These are phyloP conservation scores for Lasioglossum lativentre DNA, from an alignment of 2,888 invertebrate species.

Conservation along the genomic window DNA sequence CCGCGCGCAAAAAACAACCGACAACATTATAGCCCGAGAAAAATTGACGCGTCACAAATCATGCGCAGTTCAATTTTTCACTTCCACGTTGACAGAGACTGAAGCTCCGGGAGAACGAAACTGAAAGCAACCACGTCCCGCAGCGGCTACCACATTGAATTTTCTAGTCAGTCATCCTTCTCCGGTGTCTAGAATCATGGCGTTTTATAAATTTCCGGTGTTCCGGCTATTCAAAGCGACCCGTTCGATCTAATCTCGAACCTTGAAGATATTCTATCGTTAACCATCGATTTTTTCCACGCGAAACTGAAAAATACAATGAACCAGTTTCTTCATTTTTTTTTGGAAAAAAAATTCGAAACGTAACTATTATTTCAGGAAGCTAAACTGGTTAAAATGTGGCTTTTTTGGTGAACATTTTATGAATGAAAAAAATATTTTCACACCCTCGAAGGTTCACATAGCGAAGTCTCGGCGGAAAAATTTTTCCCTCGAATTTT, in stretches of 20 bases:
- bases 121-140: background rate
- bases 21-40: background rate
- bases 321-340: too few relatives aligned
- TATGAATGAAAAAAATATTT: too few relatives aligned
- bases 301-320: too few relatives aligned
- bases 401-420: too few relatives aligned
- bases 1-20: background rate
- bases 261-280: too few relatives aligned
- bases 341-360: too few relatives aligned
- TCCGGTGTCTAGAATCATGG: background rate
- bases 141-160: background rate
- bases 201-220: constrained; percentile 21
- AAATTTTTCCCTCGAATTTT: background rate
- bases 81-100: background rate
- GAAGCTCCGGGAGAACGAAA: background rate
- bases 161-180: constrained; percentile 7
- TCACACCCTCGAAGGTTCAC: too few relatives aligned
- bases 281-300: too few relatives aligned
- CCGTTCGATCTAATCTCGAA: constrained; percentile 12
- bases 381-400: background rate
- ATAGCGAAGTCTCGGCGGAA: background rate
- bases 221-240: constrained; percentile 6
- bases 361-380: background rate
- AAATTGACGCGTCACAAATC: background rate
- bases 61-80: background rate